These are phyloP conservation scores for Reinhardtius hippoglossoides DNA, from an alignment of 2,113 vertebrate species.

Conservation along the genomic window DNA sequence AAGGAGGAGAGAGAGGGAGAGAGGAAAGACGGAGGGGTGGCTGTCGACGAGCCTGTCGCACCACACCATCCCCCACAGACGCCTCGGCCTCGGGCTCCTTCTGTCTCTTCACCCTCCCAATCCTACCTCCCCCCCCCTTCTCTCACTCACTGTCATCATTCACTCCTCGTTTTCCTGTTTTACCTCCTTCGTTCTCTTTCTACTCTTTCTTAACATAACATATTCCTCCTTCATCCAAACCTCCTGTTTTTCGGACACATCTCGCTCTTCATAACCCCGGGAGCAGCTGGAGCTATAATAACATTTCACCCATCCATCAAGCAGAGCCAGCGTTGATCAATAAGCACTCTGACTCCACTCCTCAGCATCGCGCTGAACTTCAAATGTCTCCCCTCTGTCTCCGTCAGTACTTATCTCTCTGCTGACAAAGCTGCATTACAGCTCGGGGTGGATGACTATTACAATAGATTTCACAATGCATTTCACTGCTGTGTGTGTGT, in stretches of 20 bases:
- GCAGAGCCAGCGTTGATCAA: constrained; percentile 74
- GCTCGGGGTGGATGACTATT: constrained; percentile 60
- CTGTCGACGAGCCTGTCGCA: constrained; percentile 54
- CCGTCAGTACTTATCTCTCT: constrained; percentile 72
- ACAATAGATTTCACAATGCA: constrained; percentile 65
- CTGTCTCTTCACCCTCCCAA: not conserved
- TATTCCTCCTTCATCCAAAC: not conserved
- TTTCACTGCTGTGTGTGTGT: constrained; percentile 36
- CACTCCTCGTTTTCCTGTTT: not conserved
- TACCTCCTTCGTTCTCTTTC: no score
- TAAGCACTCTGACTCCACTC: constrained; percentile 78
- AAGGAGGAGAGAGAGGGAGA: constrained; percentile 15
- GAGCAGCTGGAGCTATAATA: constrained; percentile 69
- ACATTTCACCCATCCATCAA: constrained; percentile 74
- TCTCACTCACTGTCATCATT: not conserved
- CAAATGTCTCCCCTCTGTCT: constrained; percentile 79
- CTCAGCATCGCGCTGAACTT: constrained; percentile 62
- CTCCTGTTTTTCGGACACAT: constrained; percentile 26
- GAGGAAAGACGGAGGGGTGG: constrained; percentile 53
- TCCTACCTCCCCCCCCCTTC: not conserved
- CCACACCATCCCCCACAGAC: constrained; percentile 47
- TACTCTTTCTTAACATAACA: not conserved
- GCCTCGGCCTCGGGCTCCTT: constrained; percentile 19
- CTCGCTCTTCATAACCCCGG: constrained; percentile 31
- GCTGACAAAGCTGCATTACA: constrained; percentile 76